Evolutionary conservation across 2,888 invertebrate genomes (phyloP), one percentile per base, ranked within the genome.

Genomic region (Lochmaea crataegi): DNA sequence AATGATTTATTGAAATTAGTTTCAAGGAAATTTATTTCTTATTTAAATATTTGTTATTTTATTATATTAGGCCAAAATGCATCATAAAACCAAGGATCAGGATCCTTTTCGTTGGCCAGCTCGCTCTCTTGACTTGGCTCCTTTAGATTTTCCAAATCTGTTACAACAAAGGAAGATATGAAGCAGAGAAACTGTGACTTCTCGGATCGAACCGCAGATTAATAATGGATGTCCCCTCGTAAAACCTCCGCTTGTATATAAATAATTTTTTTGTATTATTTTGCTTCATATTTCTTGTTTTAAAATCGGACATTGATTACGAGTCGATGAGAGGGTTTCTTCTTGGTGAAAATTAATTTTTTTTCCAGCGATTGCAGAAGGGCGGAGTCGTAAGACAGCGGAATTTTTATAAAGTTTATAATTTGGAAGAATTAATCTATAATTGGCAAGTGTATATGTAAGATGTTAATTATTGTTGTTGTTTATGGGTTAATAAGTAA

Each of bases 391-490:
- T 16, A 48, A 42, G 66, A 66, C 66, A 56, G 51, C 18, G 57
- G 56, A 41, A 41, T 66, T 66, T 66, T 66, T 65, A 65, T 65
- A 48, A 65, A 65, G 14, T 65, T 65, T 65, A 65, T 65, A 65
- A 51, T 63, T 63, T 42, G 42, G 42, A 41, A 41, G 61, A 42
- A 41, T 38, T 42, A 32, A 58, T 58, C 12, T 58, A 58, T 58
- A 32, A 32, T 58, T 58, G 58, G 16, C 53, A 18, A 53, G 53
- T 53, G 53, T 16, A 16, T 53, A 16, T 53, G 53, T 53, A 53
- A 53, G 16, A 53, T 18, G 53, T 45, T 45, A 56, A 56, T 56
- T 56, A 14, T 16, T 18, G 53, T 58, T 32, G 58, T 58, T 58
- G n/a, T 53, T 53, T 53, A 38, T 58, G 58, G 26, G 26, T 26